phyloP scores from a whole-genome alignment of 1,140 invertebrate species.

The Melanaphis sacchari region DNA sequence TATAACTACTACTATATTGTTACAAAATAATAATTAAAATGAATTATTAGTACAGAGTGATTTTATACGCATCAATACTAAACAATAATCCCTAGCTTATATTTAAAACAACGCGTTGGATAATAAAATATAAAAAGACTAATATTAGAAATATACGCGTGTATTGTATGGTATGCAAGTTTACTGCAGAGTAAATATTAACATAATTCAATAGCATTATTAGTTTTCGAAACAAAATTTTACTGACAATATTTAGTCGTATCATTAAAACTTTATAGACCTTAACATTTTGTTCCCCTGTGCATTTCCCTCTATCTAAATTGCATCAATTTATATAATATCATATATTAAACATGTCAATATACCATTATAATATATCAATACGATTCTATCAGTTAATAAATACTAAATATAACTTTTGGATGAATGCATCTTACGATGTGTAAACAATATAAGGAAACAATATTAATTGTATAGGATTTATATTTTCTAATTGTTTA shows the following conservation, averaged over 20 bases:
- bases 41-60: not conserved
- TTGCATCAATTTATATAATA: not conserved
- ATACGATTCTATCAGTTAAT: not conserved
- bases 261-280: not conserved
- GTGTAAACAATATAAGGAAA: not conserved
- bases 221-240: not conserved
- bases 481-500: too few relatives aligned
- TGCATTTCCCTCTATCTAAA: not conserved
- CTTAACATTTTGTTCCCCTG: not conserved
- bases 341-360: too few relatives aligned
- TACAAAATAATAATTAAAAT: not conserved
- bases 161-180: not conserved
- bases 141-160: not conserved
- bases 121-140: not conserved
- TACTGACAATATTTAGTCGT: not conserved
- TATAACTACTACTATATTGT: not conserved
- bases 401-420: not conserved
- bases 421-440: not conserved
- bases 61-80: not conserved
- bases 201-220: not conserved
- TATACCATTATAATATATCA: not conserved
- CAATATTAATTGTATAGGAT: too few relatives aligned
- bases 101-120: not conserved
- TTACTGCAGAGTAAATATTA: not conserved
- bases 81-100: not conserved